Evolutionary conservation across 2,113 vertebrate species (phyloP), one percentile per base, ranked within the genome.

Genomic region (Hyla sarda): DNA sequence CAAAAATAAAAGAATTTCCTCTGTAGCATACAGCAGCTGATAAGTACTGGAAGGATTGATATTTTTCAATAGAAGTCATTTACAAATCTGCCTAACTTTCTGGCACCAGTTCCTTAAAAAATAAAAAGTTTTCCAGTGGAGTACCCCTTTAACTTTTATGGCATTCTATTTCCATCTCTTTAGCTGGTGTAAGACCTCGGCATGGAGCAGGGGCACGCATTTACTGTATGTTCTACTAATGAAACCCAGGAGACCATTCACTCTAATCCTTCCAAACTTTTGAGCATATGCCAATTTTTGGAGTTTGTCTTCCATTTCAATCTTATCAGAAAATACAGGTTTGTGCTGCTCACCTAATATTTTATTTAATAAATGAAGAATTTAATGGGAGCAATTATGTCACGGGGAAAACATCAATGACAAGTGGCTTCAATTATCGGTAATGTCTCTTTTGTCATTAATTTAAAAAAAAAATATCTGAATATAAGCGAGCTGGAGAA

Each of bases 401-500:
- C 67, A 69, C 52, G 41, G 28, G 60, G n/a, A 48, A 67, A 69
- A 50, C 74, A 78, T 77, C 60, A 58, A 77, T 84, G 73, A 48
- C 72, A 84, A 65, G 54, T 21, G 58, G 13, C 25, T 84, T 65
- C 72, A 76, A 76, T 85, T 67, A 76, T 85, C 47, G 23, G 56
- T 60, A 85, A 67, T 79, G 62, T 85, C 60, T 79, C 21, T 56
- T 78, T 79, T 79, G 47, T 56, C 75, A 79, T 69, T 21, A 69
- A 54, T 30, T 32, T 16, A 52, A 79, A 67, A 25, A 5, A 67
- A 25, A 5, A 47, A 54, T 52, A 56, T 79, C 48, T n/a, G 48
- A 45, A 34, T 30, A 56, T 12, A 85, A 50, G 37, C n/a, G 83
- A 85, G 21, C 74, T 54, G 32, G 41, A 19, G 58, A 69, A 67